phyloP scores from a whole-genome alignment of 2,888 invertebrate genomes.

The Netelia melanura region DNA sequence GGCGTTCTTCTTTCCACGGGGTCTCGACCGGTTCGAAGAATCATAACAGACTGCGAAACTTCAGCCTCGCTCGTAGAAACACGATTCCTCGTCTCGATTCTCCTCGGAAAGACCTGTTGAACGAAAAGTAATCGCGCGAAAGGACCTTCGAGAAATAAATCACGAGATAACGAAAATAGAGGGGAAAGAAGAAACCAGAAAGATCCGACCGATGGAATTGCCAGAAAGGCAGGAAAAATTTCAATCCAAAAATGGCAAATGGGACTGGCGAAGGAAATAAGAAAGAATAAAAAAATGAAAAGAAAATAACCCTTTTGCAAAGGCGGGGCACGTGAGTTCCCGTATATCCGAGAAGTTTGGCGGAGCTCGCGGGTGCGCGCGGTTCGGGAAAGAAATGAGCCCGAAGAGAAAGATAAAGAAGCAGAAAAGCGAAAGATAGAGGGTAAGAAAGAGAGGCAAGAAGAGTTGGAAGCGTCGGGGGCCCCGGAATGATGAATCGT shows the following conservation, averaged over 20 bases:
- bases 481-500: slow-evolving; percentile 81
- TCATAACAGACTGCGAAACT: slow-evolving; percentile 43
- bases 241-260: slow-evolving; percentile 57
- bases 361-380: slow-evolving; percentile 59
- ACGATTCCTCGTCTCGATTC: slow-evolving; percentile 33
- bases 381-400: slow-evolving; percentile 61
- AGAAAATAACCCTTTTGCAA: slow-evolving; percentile 26
- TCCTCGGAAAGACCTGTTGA: slow-evolving; percentile 37
- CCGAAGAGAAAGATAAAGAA: slow-evolving; percentile 59
- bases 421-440: slow-evolving; percentile 59
- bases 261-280: slow-evolving; percentile 17
- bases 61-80: slow-evolving; percentile 28
- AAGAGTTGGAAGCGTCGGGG: slow-evolving; percentile 70
- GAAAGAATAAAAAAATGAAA: slow-evolving; percentile 27
- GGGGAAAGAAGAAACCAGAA: slow-evolving; percentile 19
- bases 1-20: slow-evolving; percentile 43
- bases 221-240: slow-evolving; percentile 61
- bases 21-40: slow-evolving; percentile 57
- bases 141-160: slow-evolving; percentile 50
- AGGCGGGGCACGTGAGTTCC: slow-evolving; percentile 57
- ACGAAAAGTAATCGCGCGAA: slow-evolving; percentile 40
- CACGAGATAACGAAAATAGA: slow-evolving; percentile 54
- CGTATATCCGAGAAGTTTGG: slow-evolving; percentile 63
- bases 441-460: slow-evolving; percentile 71
- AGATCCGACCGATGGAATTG: slow-evolving; percentile 43